Conservation (phyloP, 2,113 vertebrate species). For the Pterocles orientalis region DNA sequence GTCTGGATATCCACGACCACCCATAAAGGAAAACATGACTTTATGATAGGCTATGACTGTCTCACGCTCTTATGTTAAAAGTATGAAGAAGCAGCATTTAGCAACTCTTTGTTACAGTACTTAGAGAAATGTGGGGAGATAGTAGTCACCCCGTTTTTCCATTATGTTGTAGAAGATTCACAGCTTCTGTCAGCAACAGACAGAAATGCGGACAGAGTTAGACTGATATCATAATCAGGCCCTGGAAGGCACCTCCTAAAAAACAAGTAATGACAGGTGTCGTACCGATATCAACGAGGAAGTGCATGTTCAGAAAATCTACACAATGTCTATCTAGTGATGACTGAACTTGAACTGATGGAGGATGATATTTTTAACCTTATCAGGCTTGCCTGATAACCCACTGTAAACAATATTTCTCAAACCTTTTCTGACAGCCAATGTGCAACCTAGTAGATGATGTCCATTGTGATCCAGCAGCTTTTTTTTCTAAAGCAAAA, state of each 20-base stretch:
- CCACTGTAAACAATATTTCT: conserved; percentile 71
- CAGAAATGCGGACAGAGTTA: conserved; percentile 25
- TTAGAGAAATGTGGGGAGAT: background rate
- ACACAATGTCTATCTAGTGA: conserved; percentile 43
- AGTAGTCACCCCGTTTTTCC: background rate
- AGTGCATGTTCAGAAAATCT: background rate
- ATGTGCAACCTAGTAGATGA: conserved; percentile 59
- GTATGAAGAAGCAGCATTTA: background rate
- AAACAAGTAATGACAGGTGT: conserved; percentile 64
- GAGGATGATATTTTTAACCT: conserved; percentile 67
- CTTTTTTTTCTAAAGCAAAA: conserved; percentile 57
- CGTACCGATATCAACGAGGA: conserved; percentile 42
- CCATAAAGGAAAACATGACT: background rate
- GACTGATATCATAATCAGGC: conserved; percentile 35
- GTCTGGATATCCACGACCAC: background rate
- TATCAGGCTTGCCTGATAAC: conserved; percentile 57
- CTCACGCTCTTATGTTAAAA: background rate
- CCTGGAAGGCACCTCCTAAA: conserved; percentile 53
- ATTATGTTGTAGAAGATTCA: background rate
- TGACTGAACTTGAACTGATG: conserved; percentile 56
- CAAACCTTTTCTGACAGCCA: conserved; percentile 68
- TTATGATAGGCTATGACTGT: background rate
- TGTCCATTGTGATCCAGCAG: conserved; percentile 64
- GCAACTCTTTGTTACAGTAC: background rate
- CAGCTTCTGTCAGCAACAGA: conserved; percentile 17